Evolutionary conservation across 1,140 invertebrate species (phyloP).

Genomic region (Dendrolimus kikuchii): DNA sequence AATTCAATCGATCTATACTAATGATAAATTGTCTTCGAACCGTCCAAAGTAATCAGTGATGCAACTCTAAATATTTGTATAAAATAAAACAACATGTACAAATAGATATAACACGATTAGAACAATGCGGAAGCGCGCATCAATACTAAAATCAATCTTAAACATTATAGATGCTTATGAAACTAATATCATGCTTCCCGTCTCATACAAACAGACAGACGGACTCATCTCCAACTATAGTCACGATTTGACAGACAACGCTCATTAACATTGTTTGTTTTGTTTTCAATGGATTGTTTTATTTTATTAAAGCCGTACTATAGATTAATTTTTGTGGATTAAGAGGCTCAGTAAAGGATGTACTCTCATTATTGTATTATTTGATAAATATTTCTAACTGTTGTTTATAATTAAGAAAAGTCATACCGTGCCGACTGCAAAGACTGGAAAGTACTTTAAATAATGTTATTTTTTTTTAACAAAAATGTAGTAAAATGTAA

Average conservation of each 20-base stretch:
- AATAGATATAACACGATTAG: slow-evolving; percentile 24
- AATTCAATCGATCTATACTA: too few relatives aligned
- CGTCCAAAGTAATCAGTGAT: slow-evolving; percentile 19
- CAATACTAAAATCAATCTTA: slow-evolving; percentile 58
- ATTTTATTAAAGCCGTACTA: too few relatives aligned
- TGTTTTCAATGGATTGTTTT: slow-evolving; percentile 17
- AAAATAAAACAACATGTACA: slow-evolving; percentile 14
- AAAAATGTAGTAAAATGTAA: too few relatives aligned
- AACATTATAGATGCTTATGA: slow-evolving; percentile 58
- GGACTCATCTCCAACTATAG: slow-evolving; percentile 21
- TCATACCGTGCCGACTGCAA: too few relatives aligned
- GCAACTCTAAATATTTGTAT: slow-evolving; percentile 26
- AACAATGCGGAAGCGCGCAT: slow-evolving; percentile 60
- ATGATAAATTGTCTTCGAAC: neutral
- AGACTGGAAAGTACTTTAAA: too few relatives aligned
- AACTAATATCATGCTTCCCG: slow-evolving; percentile 38
- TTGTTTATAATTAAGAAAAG: too few relatives aligned
- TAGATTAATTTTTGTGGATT: too few relatives aligned
- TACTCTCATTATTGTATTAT: too few relatives aligned
- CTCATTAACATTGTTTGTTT: slow-evolving; percentile 63
- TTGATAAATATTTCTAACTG: too few relatives aligned
- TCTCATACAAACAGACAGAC: slow-evolving; percentile 8
- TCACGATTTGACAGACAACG: slow-evolving; percentile 60
- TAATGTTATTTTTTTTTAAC: too few relatives aligned
- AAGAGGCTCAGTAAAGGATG: too few relatives aligned